Evolutionary conservation across 2,888 invertebrate species (phyloP).

Genomic region (Kryphioiulus occultus): DNA sequence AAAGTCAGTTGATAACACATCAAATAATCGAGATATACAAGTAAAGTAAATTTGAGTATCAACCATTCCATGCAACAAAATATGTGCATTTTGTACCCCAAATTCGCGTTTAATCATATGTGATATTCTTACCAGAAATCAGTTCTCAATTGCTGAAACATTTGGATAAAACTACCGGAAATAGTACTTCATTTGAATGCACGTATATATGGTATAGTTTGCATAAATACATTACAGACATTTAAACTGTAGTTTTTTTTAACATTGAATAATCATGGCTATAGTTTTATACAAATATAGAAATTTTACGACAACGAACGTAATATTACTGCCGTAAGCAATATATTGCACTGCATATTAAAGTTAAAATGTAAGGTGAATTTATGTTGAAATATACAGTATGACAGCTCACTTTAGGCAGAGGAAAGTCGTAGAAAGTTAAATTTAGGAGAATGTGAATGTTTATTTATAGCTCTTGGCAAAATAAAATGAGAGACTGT

Average conservation of each 20-base stretch:
- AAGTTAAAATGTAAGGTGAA: not conserved
- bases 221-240: not conserved
- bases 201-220: no score
- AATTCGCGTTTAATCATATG: no score
- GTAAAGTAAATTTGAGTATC: no score
- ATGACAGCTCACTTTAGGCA: not conserved
- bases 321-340: not conserved
- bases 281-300: not conserved
- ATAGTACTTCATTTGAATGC: no score
- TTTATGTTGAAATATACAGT: not conserved
- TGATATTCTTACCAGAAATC: no score
- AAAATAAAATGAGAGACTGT: not conserved
- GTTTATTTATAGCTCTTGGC: not conserved
- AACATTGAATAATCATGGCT: not conserved
- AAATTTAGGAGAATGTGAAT: not conserved
- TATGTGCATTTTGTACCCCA: no score
- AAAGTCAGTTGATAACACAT: no score
- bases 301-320: not conserved
- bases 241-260: not conserved
- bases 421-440: not conserved
- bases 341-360: not conserved
- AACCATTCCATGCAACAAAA: no score
- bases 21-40: no score
- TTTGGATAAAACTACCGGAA: no score
- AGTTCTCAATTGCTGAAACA: no score